phyloP scores from a whole-genome alignment of 2,888 invertebrate species.

The Metalampra italica region DNA sequence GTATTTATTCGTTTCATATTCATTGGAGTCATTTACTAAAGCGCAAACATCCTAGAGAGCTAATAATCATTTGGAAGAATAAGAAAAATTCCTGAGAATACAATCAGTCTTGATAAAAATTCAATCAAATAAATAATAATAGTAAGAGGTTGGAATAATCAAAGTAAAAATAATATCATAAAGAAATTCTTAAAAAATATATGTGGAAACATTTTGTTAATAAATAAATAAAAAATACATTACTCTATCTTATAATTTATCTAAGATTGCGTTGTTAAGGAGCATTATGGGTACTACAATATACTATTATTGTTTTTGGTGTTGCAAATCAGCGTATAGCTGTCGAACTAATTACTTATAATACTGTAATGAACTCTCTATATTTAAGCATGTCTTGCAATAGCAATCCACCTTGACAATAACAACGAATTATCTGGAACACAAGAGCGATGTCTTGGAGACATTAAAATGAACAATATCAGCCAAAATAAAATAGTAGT shows the following conservation, averaged over 20 bases:
- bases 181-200: too few species aligned
- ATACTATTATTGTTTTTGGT: too few species aligned
- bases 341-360: background rate
- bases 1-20: constrained; percentile 5
- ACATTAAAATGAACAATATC: too few species aligned
- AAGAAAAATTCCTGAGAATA: constrained; percentile 24
- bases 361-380: constrained; percentile 7
- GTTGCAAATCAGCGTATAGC: too few species aligned
- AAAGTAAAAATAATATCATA: too few species aligned
- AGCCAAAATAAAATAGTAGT: too few species aligned
- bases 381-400: constrained; percentile 23
- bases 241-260: background rate
- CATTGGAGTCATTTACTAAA: constrained; percentile 21
- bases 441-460: too few species aligned
- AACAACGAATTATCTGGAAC: constrained; percentile 8
- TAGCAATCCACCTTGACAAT: constrained; percentile 38
- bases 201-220: too few species aligned
- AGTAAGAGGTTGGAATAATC: too few species aligned
- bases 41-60: constrained; percentile 20
- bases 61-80: constrained; percentile 30
- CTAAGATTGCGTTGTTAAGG: too few species aligned
- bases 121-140: background rate
- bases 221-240: too few species aligned
- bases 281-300: background rate
- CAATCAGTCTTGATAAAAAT: constrained; percentile 30